Evolutionary conservation across 92 coral and sea anemone species (phyloP), one percentile per base, ranked within the genome.

Genomic region (Porites rus): DNA sequence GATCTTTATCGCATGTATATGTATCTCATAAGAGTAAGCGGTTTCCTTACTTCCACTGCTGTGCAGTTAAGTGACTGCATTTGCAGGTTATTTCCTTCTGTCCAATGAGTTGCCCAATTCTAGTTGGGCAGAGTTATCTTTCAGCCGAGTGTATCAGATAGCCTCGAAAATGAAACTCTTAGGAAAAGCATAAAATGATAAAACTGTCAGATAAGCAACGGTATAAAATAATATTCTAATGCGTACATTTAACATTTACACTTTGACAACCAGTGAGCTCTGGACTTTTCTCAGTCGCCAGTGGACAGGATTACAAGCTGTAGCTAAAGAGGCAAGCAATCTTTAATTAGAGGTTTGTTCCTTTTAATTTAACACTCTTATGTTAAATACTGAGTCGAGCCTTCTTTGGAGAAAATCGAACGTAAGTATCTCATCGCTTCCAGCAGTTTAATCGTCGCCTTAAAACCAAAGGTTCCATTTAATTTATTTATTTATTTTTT

Each of bases 131-230:
- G 58, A 13, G 67, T 20, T 16, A 70, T 58, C 68, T 81, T 59
- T 81, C 58, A 66, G 61, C 50, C 51, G 22, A 53, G 67, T 25
- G 76, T 58, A 81, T 81, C 77, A 70, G 75, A 81, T 81, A 53
- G 65, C 77, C 70, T 51, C 17, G 51, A 21, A 72, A 58, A 52
- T 9, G 78, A 74, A 69, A 16, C 58, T 28, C 67, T 68, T 52
- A 22, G 51, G 75, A 11, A 78, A 43, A 79, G 84, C 75, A 54
- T 58, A 62, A 81, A 31, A 81, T 70, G 86, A 81, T 81, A 54
- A 56, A 81, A 81, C 53, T 56, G 51, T 65, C 78, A 51, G 53
- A 61, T 54, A 69, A 14, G 18, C 51, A 58, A 28, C 4, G 19
- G 60, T 69, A 69, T 69, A 69, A 28, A 69, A 70, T 53, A 24